Conservation (phyloP, 2,888 invertebrate species). For the Branchipolynoe longqiensis region DNA sequence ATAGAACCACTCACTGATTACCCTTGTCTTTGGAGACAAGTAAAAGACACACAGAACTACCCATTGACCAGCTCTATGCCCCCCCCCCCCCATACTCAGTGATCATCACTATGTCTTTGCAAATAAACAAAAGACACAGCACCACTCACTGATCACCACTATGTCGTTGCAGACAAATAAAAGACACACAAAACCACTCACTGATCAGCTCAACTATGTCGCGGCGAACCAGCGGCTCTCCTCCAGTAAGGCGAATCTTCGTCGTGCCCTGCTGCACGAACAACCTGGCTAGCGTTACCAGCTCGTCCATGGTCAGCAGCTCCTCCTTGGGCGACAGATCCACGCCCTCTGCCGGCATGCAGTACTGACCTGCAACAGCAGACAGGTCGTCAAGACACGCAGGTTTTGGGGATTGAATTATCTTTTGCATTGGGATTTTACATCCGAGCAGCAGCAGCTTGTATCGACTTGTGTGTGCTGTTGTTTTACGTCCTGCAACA, state of each 20-base stretch:
- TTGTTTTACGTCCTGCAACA: too few species aligned
- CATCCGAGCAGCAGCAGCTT: not conserved
- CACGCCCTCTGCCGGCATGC: slow-evolving; percentile 99
- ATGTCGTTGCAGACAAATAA: too few species aligned
- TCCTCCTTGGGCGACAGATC: slow-evolving; percentile 88
- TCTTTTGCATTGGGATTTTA: not conserved
- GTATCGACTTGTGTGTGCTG: too few species aligned
- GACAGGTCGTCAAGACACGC: not conserved
- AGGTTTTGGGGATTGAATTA: too few species aligned
- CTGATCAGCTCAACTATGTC: slow-evolving; percentile 91
- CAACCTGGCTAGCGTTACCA: slow-evolving; percentile 88
- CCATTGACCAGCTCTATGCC: too few species aligned
- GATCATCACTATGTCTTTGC: too few species aligned
- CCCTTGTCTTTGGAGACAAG: too few species aligned
- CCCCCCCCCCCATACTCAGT: too few species aligned
- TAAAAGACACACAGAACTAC: too few species aligned
- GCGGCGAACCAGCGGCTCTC: slow-evolving; percentile 95
- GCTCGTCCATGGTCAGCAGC: slow-evolving; percentile 91
- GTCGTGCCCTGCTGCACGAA: slow-evolving; percentile 94
- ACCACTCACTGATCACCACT: too few species aligned
- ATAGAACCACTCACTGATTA: too few species aligned
- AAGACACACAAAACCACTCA: slow-evolving; percentile 65
- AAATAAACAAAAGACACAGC: too few species aligned
- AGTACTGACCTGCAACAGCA: slow-evolving; percentile 90
- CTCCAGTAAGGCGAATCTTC: slow-evolving; percentile 97